Evolutionary conservation across 2,113 vertebrate genomes (phyloP), one percentile per base, ranked within the genome.

Genomic region (Epinephelus lanceolatus): DNA sequence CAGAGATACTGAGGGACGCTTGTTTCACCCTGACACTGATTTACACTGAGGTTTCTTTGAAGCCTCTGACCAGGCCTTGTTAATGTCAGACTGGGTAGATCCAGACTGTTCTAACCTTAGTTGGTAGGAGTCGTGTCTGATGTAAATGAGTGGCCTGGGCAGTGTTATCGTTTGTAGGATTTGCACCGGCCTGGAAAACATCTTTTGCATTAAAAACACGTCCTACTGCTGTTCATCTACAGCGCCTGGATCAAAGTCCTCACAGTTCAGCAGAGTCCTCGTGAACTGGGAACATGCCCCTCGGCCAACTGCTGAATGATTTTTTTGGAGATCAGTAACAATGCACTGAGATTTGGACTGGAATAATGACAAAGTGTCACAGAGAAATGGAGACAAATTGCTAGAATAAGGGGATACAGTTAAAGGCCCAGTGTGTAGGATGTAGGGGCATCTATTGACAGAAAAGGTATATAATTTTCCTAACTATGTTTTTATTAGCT

Each of bases 91-190:
- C 82, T 23, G 66, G 19, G 72, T 23, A 12, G 51, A 81, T 72
- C 65, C 33, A 1, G 66, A 71, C 60, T 73, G 62, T 63, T 86
- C 66, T 67, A 23, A 66, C 78, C 40, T 23, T 11, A 33, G 61
- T 45, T 83, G 40, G 57, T 60, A 6, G 5, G 55, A 19, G 42
- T 62, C 9, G 8, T 53, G 27, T 85, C 56, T 66, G 40, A 52
- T 37, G 83, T 91, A 52, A 91, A 88, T 89, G 67, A 93, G 81
- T 89, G 61, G 71, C 80, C 81, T 67, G 71, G 63, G 2, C 57
- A 0, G 11, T 90, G 87, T 89, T 91, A 52, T 89, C 92, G 74
- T 94, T 92, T 93, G 78, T 80, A 83, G 37, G 30, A 49, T 81
- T 86, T 62, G 21, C 59, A 52, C 40, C 9, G 37, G 63, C 42